These are phyloP conservation scores for Otocyon megalotis DNA, from an alignment of 2,113 vertebrate genomes.

Conservation along the genomic window DNA sequence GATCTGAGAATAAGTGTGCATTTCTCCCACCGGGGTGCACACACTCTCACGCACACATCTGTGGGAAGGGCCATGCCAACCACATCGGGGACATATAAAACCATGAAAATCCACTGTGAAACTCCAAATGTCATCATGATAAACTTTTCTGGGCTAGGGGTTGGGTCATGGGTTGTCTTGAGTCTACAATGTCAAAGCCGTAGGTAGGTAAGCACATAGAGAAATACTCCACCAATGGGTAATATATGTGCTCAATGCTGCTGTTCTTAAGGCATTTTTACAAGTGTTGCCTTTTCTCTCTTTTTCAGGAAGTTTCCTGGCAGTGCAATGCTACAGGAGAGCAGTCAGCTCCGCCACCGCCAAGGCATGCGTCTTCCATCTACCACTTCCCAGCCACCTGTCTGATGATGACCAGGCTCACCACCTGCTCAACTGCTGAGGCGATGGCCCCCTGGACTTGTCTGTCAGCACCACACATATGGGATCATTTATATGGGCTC, in stretches of 20 bases:
- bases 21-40: not conserved
- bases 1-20: not conserved
- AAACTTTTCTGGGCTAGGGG: accelerated
- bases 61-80: not conserved
- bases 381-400: not conserved
- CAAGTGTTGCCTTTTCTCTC: not conserved
- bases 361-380: accelerated
- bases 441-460: too few species aligned
- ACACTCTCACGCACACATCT: accelerated
- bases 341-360: accelerated
- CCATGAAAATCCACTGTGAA: accelerated
- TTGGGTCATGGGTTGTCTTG: not conserved
- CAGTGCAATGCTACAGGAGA: accelerated
- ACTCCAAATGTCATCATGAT: accelerated
- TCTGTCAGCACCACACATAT: too few species aligned
- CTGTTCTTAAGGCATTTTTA: not conserved
- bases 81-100: accelerated
- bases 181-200: not conserved
- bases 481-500: too few species aligned
- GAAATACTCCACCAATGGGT: too few species aligned
- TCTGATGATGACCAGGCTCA: accelerated
- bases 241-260: accelerated
- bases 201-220: not conserved
- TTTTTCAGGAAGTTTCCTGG: not conserved
- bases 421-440: not conserved